These are phyloP conservation scores for Mylabris sibirica DNA, from an alignment of 2,888 invertebrate species.

Conservation along the genomic window DNA sequence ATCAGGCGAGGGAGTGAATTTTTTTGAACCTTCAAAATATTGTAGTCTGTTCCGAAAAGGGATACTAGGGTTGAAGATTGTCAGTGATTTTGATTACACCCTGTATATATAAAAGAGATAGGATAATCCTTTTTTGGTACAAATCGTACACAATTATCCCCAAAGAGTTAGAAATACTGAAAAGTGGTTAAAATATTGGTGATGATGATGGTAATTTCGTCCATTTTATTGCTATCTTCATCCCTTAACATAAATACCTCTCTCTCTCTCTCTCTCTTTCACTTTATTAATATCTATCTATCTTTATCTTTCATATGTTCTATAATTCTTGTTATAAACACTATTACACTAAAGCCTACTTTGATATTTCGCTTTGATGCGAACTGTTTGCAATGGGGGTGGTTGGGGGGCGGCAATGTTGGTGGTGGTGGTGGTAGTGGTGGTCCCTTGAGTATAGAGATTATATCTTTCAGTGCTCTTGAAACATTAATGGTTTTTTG, in stretches of 20 bases:
- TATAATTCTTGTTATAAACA: background rate
- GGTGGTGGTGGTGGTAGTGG: background rate
- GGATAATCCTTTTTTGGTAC: no score
- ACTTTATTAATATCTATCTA: background rate
- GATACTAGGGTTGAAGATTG: no score
- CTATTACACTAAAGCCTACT: conserved; percentile 29
- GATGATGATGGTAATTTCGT: background rate
- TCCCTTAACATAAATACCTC: background rate
- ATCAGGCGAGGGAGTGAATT: no score
- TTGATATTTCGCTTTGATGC: conserved; percentile 37
- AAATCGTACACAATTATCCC: no score
- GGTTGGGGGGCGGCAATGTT: background rate
- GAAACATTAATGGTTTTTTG: conserved; percentile 57
- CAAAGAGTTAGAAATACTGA: background rate
- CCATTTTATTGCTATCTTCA: background rate
- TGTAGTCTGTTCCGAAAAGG: no score
- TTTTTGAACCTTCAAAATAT: no score
- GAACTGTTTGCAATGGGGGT: background rate
- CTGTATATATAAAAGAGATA: no score
- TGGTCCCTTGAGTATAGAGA: conserved; percentile 46
- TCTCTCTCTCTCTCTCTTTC: no score
- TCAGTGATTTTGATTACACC: no score
- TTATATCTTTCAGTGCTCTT: conserved; percentile 52
- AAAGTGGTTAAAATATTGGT: background rate
- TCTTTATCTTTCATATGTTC: background rate